A percentile compares a stretch with the other conserved stretches of the same genome.
These are phyloP conservation scores for Strigops habroptila DNA, from an alignment of 2,113 vertebrate genomes.

Conservation along the genomic window DNA sequence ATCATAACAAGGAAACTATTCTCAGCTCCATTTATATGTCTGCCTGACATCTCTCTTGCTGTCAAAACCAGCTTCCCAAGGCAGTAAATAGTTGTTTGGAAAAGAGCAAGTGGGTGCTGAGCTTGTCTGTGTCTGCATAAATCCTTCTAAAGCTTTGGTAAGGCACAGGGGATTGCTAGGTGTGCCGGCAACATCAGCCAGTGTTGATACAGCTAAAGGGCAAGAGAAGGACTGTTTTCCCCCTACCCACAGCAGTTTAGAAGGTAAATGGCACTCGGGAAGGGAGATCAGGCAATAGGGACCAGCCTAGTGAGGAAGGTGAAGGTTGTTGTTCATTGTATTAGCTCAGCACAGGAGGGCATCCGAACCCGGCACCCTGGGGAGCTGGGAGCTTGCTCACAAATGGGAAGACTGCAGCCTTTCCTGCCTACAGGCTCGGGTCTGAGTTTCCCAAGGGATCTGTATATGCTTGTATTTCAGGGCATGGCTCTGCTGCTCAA, in stretches of 20 bases:
- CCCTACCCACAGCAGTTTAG: neutral
- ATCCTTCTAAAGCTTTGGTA: neutral
- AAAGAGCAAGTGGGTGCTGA: slow-evolving; percentile 52
- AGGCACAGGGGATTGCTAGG: neutral
- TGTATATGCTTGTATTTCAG: neutral
- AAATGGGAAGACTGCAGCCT: neutral
- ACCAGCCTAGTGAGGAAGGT: neutral
- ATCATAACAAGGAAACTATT: slow-evolving; percentile 18
- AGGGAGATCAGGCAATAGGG: neutral
- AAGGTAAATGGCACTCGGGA: neutral
- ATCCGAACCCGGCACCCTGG: rapidly evolving
- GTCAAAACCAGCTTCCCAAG: slow-evolving; percentile 33
- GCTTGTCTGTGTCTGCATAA: slow-evolving; percentile 5
- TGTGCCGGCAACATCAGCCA: neutral
- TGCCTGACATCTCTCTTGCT: slow-evolving; percentile 41
- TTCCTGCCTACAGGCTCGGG: neutral
- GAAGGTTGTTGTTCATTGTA: neutral
- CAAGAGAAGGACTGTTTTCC: neutral
- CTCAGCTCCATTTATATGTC: neutral
- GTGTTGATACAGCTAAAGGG: neutral
- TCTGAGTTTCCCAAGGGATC: neutral
- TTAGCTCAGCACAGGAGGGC: rapidly evolving
- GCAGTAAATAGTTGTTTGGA: slow-evolving; percentile 46
- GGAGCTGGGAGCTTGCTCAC: neutral
- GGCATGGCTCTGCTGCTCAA: rapidly evolving